Evolutionary conservation across 2,888 invertebrate species (phyloP).

Genomic region (Chrysolina americana): DNA sequence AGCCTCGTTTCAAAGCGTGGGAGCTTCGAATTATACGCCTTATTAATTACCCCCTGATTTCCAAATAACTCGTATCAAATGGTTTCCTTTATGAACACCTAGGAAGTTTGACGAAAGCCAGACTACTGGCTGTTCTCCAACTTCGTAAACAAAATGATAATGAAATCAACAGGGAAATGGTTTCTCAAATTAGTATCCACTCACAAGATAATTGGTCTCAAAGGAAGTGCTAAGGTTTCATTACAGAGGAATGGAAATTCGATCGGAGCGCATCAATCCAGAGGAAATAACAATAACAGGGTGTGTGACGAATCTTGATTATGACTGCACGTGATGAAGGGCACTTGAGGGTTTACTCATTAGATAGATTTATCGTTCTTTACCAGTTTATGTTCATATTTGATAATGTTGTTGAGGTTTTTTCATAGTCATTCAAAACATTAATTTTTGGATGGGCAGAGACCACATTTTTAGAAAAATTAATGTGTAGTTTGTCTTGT

Average conservation of each 20-base stretch:
- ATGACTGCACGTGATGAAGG: no score
- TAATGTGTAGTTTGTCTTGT: no score
- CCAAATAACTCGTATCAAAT: not conserved
- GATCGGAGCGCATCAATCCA: not conserved
- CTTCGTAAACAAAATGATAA: slow-evolving; percentile 12
- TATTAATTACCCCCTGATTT: not conserved
- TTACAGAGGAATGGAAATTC: not conserved
- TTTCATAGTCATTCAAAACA: no score
- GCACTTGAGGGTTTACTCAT: no score
- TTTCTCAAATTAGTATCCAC: slow-evolving; percentile 3
- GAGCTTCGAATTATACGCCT: not conserved
- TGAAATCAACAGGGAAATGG: slow-evolving; percentile 2
- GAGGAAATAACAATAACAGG: not conserved
- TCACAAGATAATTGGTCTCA: not conserved
- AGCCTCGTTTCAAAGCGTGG: not conserved
- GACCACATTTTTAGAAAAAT: no score
- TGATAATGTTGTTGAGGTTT: no score
- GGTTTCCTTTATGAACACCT: not conserved
- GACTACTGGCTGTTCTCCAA: not conserved
- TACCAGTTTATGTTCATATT: no score
- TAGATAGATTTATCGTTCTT: no score
- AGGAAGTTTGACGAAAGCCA: slow-evolving; percentile 14
- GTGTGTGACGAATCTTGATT: not conserved
- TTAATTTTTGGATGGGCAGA: no score
- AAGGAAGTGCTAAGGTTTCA: slow-evolving; percentile 1